phyloP scores from a whole-genome alignment of 2,888 invertebrate genomes.

The Hemicrepidius hirtus region DNA sequence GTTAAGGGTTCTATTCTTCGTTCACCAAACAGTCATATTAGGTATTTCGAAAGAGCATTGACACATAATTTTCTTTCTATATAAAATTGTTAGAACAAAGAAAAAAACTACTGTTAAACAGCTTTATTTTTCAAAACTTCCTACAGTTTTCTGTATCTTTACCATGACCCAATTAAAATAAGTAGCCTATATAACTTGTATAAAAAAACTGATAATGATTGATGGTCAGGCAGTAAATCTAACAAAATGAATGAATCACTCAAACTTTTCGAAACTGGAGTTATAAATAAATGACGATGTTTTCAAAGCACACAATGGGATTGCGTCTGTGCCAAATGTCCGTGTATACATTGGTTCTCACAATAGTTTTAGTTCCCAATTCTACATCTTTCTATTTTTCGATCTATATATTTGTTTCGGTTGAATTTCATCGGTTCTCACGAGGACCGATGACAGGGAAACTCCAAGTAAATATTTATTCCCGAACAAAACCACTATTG shows the following conservation, averaged over 20 bases:
- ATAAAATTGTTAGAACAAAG: no score
- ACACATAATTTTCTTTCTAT: no score
- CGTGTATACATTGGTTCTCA: slow-evolving; percentile 21
- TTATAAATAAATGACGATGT: slow-evolving; percentile 21
- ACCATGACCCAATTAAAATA: no score
- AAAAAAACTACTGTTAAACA: no score
- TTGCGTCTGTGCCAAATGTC: slow-evolving; percentile 33
- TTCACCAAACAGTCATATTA: no score
- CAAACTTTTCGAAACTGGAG: background rate
- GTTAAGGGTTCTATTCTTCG: no score
- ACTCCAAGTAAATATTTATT: slow-evolving; percentile 19
- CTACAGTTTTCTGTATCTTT: no score
- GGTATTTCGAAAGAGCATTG: no score
- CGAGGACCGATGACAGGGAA: slow-evolving; percentile 21
- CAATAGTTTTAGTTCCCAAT: slow-evolving; percentile 20
- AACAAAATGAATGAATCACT: background rate
- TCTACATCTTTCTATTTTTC: slow-evolving; percentile 14
- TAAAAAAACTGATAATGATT: no score
- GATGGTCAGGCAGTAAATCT: no score
- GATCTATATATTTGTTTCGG: slow-evolving; percentile 12
- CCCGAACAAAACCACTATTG: slow-evolving; percentile 17
- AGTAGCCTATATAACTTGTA: no score
- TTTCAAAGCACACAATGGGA: slow-evolving; percentile 32
- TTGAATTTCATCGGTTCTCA: slow-evolving; percentile 28
- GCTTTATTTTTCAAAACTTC: no score